phyloP scores from a whole-genome alignment of 2,113 vertebrate species.

The Bos javanicus region DNA sequence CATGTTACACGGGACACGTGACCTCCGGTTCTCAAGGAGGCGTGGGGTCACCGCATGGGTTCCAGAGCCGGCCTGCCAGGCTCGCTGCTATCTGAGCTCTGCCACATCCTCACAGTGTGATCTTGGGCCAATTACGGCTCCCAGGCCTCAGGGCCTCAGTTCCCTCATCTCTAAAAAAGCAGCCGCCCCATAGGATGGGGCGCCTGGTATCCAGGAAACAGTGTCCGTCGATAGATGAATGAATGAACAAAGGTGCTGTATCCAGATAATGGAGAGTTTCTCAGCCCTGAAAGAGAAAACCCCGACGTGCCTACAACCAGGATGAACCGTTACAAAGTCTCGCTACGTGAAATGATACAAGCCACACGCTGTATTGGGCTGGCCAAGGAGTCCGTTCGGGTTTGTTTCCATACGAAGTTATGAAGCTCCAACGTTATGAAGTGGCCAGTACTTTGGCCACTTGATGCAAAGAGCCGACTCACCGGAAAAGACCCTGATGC shows the following conservation, averaged over 20 bases:
- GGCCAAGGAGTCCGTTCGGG: not conserved
- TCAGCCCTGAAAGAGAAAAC: not conserved
- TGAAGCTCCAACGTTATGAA: not conserved
- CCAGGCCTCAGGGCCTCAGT: not conserved
- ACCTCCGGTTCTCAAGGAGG: not conserved
- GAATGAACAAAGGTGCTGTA: not conserved
- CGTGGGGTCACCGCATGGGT: fast-evolving
- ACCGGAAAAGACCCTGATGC: not conserved
- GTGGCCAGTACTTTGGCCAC: not conserved
- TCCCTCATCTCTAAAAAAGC: not conserved
- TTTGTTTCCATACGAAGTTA: not conserved
- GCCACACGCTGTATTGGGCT: not conserved
- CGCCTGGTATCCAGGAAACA: not conserved
- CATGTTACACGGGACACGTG: fast-evolving
- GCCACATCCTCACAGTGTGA: not conserved
- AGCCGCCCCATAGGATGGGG: not conserved
- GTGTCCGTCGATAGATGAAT: not conserved
- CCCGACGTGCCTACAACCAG: not conserved
- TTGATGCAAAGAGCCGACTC: not conserved
- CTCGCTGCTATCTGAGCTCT: not conserved
- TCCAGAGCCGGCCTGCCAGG: fast-evolving
- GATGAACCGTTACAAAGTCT: not conserved
- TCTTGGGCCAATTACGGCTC: not conserved
- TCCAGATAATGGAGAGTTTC: not conserved
- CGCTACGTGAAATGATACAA: not conserved